Evolutionary conservation across 2,797 vertebrate genomes (phyloP), one percentile per base, ranked within the genome.

Genomic region (Acropternis orthonyx): DNA sequence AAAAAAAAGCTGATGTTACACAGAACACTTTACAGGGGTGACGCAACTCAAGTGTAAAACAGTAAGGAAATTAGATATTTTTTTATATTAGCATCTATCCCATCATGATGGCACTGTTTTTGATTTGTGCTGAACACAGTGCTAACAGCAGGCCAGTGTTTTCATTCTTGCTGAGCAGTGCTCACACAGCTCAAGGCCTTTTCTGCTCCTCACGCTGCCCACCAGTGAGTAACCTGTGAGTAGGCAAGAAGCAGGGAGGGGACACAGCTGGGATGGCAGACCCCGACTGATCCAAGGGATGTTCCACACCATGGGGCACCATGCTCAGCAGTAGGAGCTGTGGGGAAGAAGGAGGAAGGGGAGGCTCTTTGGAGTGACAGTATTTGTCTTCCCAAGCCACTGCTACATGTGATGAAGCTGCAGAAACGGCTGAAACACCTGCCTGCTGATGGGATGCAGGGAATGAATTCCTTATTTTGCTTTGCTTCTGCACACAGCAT

Each of bases 1-100:
- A 95, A 92, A 92, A 79, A 91, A 75, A 7, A 36, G n/a, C 9
- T 66, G 54, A 85, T 44, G 85, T 89, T 59, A 96, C n/a, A 48
- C 23, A 94, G 55, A 85, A 85, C 26, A 61, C 19, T 65, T 43
- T 10, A 39, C 15, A 92, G 6, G 59, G 12, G 30, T 34, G 20
- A 93, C 14, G 14, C 19, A 80, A 12, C 21, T 63, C n/a, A 41
- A 51, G 10, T 12, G 18, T 49, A 12, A 9, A 90, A 61, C 20
- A 55, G n/a, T 12, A 75, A 78, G 32, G 54, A 75, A 86, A 83
- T 34, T 6, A 2, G 26, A 77, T 22, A 10, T 62, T 62, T n/a
- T 41, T 71, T 67, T 32, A n/a, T 21, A 39, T 26, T 23, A 85
- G 21, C 51, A 67, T 18, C 12, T 21, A 41, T 49, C 48, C 49